Conservation (phyloP, 2,888 invertebrate species). For the Coelinius sp. region DNA sequence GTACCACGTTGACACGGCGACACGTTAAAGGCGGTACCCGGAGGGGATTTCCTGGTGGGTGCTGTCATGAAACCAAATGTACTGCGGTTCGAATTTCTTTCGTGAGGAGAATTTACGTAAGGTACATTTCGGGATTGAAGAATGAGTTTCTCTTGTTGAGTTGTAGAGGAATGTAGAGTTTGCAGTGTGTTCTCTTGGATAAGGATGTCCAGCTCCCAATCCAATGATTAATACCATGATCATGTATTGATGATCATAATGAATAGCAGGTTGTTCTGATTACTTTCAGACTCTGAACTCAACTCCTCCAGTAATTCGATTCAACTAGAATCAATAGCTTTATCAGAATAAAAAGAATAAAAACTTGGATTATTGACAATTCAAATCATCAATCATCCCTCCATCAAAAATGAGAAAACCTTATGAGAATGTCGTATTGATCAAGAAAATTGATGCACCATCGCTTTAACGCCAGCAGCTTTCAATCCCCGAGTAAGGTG, state of each 20-base stretch:
- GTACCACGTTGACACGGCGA: constrained; percentile 67
- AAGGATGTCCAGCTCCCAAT: no score
- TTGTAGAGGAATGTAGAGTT: background rate
- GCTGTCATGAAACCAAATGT: background rate
- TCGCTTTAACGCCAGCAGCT: background rate
- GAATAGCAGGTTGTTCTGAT: no score
- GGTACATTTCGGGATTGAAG: no score
- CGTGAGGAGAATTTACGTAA: background rate
- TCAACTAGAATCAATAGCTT: background rate
- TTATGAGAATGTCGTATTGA: background rate
- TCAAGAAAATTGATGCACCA: background rate
- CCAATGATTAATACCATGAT: no score
- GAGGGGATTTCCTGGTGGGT: constrained; percentile 32
- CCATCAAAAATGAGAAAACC: background rate
- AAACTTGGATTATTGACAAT: no score
- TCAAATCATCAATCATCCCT: background rate
- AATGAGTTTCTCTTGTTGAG: background rate
- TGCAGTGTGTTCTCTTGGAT: no score
- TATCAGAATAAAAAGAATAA: no score
- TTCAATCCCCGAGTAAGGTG: background rate
- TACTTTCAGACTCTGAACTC: background rate
- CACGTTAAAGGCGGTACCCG: constrained; percentile 68
- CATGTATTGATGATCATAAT: no score
- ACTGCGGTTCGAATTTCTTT: background rate
- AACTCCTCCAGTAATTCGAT: background rate